Evolutionary conservation across 2,113 vertebrate species (phyloP), one percentile per base, ranked within the genome.

Genomic region (Lanius collurio): DNA sequence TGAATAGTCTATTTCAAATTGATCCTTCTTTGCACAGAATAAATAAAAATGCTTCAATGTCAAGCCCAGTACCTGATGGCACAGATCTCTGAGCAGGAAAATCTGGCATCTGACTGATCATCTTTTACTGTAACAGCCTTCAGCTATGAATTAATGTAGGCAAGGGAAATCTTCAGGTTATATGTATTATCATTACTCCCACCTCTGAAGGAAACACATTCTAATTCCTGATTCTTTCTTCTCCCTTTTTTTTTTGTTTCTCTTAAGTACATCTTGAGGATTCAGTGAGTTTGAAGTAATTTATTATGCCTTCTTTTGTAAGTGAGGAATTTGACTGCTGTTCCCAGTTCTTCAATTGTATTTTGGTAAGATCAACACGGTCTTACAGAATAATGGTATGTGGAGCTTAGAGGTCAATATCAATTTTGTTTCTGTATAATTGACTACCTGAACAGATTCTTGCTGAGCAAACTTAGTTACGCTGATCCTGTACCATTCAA

Each of bases 11-110:
- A 14, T 93, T 87, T 89, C 85, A 90, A 86, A 56, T 28, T 83
- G 75, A 88, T 90, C 30, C 55, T 85, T 91, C 65, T 87, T 96
- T 75, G 60, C 52, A 60, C 56, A 89, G 79, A 86, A 78, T 83
- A 95, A 86, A 88, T 93, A 59, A 63, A 80, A 86, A 49, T 79
- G 44, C 57, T 94, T 91, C 87, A 87, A 7, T 64, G 41, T n/a
- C 74, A 91, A 59, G 83, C 65, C 59, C 49, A 33, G 52, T 76
- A 91, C 56, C 59, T 74, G 39, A 80, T 6, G 31, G 67, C 78
- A 47, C 35, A 42, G 53, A 35, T 94, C 74, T 95, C 59, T 75
- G 39, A 87, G 74, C 70, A 88, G 78, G 57, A 83, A 79, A 87
- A 68, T 83, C 62, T 87, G 26, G 33, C 42, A 27, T 89, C 55